phyloP scores from a whole-genome alignment of 1,140 invertebrate species.

The Aradophagus sp. region DNA sequence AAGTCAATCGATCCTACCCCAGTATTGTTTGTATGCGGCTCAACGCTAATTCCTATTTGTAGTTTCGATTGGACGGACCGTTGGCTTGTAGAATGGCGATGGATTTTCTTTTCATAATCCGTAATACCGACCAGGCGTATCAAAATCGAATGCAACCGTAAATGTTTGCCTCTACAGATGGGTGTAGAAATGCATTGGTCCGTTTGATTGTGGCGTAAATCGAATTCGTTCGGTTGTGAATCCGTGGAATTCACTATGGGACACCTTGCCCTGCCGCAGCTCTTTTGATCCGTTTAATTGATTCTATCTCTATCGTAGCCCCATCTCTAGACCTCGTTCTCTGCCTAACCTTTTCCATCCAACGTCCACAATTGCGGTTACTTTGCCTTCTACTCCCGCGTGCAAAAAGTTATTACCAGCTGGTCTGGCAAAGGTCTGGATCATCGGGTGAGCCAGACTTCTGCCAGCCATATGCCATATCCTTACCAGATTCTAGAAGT shows the following conservation, averaged over 20 bases:
- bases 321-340: neutral
- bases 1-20: slow-evolving; percentile 70
- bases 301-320: slow-evolving; percentile 40
- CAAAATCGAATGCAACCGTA: slow-evolving; percentile 50
- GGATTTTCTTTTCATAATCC: slow-evolving; percentile 72
- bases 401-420: no score
- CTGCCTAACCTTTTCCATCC: slow-evolving; percentile 7
- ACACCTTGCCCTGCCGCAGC: slow-evolving; percentile 54
- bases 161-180: slow-evolving; percentile 48
- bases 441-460: slow-evolving; percentile 30
- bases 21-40: slow-evolving; percentile 70
- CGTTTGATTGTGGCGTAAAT: slow-evolving; percentile 61
- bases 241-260: slow-evolving; percentile 55
- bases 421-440: no score
- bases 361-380: slow-evolving; percentile 48
- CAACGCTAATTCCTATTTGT: slow-evolving; percentile 72
- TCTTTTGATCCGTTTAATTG: slow-evolving; percentile 62
- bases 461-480: no score
- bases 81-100: slow-evolving; percentile 59
- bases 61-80: slow-evolving; percentile 67
- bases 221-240: slow-evolving; percentile 58
- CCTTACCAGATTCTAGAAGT: no score
- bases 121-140: slow-evolving; percentile 59
- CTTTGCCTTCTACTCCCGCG: no score
- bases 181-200: slow-evolving; percentile 52